Percentiles rank a stretch among this genome's conserved stretches.
phyloP scores from a whole-genome alignment of 2,888 invertebrate genomes.

The Eilema depressum region DNA sequence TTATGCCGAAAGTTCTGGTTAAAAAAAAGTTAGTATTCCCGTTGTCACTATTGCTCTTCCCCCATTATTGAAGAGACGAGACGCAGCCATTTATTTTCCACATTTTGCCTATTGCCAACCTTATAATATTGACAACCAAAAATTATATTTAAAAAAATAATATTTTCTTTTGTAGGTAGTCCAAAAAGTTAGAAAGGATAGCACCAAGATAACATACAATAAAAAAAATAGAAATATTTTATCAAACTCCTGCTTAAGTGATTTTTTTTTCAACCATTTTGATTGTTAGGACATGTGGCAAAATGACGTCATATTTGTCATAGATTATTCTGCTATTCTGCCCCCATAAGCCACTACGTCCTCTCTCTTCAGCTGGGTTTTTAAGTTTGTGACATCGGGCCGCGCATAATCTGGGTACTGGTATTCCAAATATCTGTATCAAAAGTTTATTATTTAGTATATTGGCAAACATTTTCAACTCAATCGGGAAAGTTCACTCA shows the following conservation, averaged over 20 bases:
- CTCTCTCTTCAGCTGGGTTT: constrained; percentile 53
- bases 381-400: constrained; percentile 10
- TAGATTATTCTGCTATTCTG: constrained; percentile 17
- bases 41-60: too few species aligned
- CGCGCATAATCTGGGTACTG: constrained; percentile 44
- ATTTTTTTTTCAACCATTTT: background rate
- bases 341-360: constrained; percentile 65
- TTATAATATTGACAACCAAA: background rate
- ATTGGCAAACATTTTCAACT: background rate
- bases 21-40: too few species aligned
- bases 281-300: background rate
- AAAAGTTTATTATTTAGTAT: background rate
- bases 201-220: background rate
- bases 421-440: constrained; percentile 63
- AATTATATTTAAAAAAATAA: too few species aligned
- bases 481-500: too few species aligned
- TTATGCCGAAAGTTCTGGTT: too few species aligned
- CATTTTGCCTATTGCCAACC: background rate
- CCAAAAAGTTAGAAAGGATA: background rate
- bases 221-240: background rate
- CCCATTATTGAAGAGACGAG: background rate
- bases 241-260: background rate
- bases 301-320: background rate
- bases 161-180: too few species aligned
- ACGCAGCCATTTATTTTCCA: background rate